phyloP scores from a whole-genome alignment of 1,140 invertebrate species.

The silkworm (Bombyx mori) region DNA sequence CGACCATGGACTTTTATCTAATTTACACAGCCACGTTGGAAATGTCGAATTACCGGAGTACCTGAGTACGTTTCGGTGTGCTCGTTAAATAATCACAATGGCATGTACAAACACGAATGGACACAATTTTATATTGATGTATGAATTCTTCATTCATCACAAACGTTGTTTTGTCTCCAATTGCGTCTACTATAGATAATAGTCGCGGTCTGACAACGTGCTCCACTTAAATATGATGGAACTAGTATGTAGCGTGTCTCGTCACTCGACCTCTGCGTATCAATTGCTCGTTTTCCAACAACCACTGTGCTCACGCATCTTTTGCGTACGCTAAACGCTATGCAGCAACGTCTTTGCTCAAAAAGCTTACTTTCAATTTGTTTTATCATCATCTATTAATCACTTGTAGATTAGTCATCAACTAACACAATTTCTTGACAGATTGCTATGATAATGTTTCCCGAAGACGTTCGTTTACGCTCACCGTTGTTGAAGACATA shows the following conservation, averaged over 20 bases:
- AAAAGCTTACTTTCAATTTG: slow-evolving; percentile 11
- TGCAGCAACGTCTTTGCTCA: slow-evolving; percentile 6
- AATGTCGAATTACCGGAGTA: no score
- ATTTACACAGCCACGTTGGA: no score
- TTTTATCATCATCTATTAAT: slow-evolving; percentile 5
- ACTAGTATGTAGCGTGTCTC: slow-evolving; percentile 14
- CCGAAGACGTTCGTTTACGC: no score
- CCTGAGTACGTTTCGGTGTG: no score
- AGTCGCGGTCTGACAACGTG: slow-evolving; percentile 7
- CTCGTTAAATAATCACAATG: no score
- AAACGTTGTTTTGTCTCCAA: slow-evolving; percentile 20
- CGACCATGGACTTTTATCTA: no score
- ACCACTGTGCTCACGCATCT: slow-evolving; percentile 7
- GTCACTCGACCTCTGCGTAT: slow-evolving; percentile 17
- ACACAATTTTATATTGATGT: no score
- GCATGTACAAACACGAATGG: no score
- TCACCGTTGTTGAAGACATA: no score
- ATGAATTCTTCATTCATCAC: slow-evolving; percentile 29
- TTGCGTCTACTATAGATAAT: slow-evolving; percentile 29
- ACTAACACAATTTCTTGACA: not conserved
- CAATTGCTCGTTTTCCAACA: slow-evolving; percentile 15
- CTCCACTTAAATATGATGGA: slow-evolving; percentile 8
- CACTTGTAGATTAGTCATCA: slow-evolving; percentile 11
- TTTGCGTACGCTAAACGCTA: slow-evolving; percentile 2
- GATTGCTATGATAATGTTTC: slow-evolving; percentile 2